Percentiles rank a stretch among this genome's conserved stretches.
Conservation (phyloP, 1,140 invertebrate genomes). For the Melanaphis sacchari region DNA sequence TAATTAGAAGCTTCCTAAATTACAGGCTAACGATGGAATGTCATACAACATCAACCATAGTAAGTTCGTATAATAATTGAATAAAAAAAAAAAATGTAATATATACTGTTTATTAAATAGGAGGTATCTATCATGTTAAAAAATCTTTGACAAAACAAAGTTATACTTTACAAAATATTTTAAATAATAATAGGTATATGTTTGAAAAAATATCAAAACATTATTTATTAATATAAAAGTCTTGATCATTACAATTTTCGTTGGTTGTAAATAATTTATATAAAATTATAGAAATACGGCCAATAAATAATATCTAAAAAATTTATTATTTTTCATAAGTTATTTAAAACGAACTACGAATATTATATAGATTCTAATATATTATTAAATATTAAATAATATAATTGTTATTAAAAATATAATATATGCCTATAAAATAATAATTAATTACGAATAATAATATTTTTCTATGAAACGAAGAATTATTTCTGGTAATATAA, state of each 20-base stretch:
- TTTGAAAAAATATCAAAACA: not conserved
- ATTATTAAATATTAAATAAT: not conserved
- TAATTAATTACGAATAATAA: too few relatives aligned
- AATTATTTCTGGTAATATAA: too few relatives aligned
- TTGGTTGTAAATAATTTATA: not conserved
- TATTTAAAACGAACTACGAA: not conserved
- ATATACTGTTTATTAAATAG: not conserved
- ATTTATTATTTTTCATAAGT: not conserved
- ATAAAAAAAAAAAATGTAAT: not conserved
- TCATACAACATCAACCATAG: not conserved
- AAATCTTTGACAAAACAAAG: not conserved
- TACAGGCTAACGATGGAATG: not conserved
- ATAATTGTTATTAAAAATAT: not conserved
- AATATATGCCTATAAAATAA: not conserved
- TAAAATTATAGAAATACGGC: not conserved
- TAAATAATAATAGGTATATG: not conserved
- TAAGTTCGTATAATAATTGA: constrained; percentile 10
- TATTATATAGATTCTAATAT: not conserved
- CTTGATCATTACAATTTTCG: too few relatives aligned
- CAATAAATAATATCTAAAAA: not conserved
- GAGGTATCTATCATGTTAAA: not conserved
- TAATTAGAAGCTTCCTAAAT: constrained; percentile 25
- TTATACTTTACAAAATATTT: not conserved
- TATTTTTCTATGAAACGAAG: too few relatives aligned
- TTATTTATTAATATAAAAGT: too few relatives aligned